phyloP scores from a whole-genome alignment of 2,797 vertebrate genomes.

The Rachycentron canadum region DNA sequence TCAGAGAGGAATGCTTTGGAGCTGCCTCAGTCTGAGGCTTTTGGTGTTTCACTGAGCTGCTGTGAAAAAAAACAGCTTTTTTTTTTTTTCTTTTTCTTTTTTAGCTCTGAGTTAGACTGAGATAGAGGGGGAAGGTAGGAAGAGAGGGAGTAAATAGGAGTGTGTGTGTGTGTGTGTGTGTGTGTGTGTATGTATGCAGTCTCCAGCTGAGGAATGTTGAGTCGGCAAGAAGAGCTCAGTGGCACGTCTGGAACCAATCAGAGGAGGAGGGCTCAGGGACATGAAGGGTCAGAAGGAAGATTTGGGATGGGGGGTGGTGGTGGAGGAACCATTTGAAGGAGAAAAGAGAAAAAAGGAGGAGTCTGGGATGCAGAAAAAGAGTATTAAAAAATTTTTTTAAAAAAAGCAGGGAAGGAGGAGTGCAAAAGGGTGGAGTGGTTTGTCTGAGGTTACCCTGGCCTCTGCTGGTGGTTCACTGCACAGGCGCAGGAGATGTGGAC shows the following conservation, averaged over 20 bases:
- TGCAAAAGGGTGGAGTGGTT: conserved; percentile 17
- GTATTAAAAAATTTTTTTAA: too few species aligned
- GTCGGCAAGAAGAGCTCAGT: conserved; percentile 86
- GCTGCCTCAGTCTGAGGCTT: conserved; percentile 70
- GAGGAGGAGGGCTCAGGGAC: conserved; percentile 75
- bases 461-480: conserved; percentile 74
- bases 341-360: conserved; percentile 49
- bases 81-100: conserved; percentile 40
- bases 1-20: conserved; percentile 71
- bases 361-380: conserved; percentile 44
- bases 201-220: conserved; percentile 87
- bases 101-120: conserved; percentile 65
- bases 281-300: conserved; percentile 70
- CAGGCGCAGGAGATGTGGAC: conserved; percentile 30
- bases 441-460: conserved; percentile 58
- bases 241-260: conserved; percentile 87
- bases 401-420: conserved; percentile 27
- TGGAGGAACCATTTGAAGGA: conserved; percentile 41
- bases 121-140: conserved; percentile 72
- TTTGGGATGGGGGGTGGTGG: background rate
- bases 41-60: conserved; percentile 72
- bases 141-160: conserved; percentile 46
- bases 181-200: conserved; percentile 44
- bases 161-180: conserved; percentile 29
- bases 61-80: conserved; percentile 51